Evolutionary conservation across 2,888 invertebrate species (phyloP), one percentile per base, ranked within the genome.

Genomic region (Tiphia femorata): DNA sequence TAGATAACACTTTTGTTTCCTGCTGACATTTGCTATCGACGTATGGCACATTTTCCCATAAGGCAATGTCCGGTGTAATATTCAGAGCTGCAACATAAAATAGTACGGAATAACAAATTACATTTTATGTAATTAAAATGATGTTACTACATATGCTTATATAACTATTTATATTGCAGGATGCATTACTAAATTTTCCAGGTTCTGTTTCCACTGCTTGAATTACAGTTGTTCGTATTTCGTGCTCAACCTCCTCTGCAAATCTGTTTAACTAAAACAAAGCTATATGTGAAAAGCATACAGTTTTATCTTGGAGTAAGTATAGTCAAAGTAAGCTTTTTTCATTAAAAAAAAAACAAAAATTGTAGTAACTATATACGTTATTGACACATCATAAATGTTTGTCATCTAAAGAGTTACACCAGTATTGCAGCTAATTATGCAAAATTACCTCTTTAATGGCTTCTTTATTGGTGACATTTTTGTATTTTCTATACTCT

Each of bases 161-260:
- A 35, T 14, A 14, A 37, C 8, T 6, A 7, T 37, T 17, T 37
- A 17, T 5, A 12, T 16, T 25, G 44, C 10, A 29, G n/a, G n/a
- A 55, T 29, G 40, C 14, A 78, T 81, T 85, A 92, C 92, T 88
- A 84, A 86, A 92, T 63, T 86, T 85, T 60, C 91, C 90, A 30
- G 92, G 89, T 69, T 87, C 84, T n/a, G 88, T 86, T 85, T 91
- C 87, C 64, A 85, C 84, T 3, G 91, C 91, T 83, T 94, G 93
- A 55, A 94, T 89, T 1, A 94, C 89, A 76, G 89, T 90, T 8
- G 90, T 90, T 72, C 87, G 86, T 20, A 94, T 76, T 84, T 93
- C 92, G 44, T 82, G 81, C 76, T 92, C 92, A 1, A 93, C 90
- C 75, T 90, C 91, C 63, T 86, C 84, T 1, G 90, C 89, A 72